A percentile compares a stretch with the other conserved stretches of the same genome.
Conservation (phyloP, 2,888 invertebrate genomes). For the Protula sp. region DNA sequence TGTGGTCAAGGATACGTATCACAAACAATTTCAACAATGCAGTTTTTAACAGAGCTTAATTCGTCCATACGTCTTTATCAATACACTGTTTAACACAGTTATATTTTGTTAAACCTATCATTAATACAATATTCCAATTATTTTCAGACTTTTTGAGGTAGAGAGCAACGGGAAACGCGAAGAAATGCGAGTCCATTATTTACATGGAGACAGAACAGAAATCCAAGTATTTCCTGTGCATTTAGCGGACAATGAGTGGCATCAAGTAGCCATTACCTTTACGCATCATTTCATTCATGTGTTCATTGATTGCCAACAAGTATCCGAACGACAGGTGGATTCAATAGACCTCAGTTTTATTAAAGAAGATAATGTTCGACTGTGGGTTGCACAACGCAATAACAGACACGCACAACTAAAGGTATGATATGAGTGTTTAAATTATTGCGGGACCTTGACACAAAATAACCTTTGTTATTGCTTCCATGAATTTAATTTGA, state of each 20-base stretch:
- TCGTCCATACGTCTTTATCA: no score
- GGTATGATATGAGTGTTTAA: no score
- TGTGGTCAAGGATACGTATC: no score
- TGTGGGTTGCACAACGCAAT: conserved; percentile 85
- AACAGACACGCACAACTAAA: conserved; percentile 79
- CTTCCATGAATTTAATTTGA: no score
- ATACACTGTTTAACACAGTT: no score
- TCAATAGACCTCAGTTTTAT: conserved; percentile 57
- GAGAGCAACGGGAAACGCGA: conserved; percentile 84
- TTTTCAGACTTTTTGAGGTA: conserved; percentile 77
- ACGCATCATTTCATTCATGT: conserved; percentile 74
- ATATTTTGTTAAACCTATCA: no score
- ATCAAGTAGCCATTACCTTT: conserved; percentile 75
- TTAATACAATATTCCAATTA: conserved; percentile 14
- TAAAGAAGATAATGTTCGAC: conserved; percentile 31
- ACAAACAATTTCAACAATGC: no score
- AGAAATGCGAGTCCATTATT: conserved; percentile 58
- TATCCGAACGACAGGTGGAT: conserved; percentile 72
- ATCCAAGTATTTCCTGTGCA: conserved; percentile 83
- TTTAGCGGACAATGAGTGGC: conserved; percentile 83
- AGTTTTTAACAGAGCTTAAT: no score
- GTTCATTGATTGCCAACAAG: conserved; percentile 78
- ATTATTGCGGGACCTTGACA: no score
- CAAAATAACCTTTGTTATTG: no score
- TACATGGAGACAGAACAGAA: conserved; percentile 29